Evolutionary conservation across 2,888 invertebrate genomes (phyloP), one percentile per base, ranked within the genome.

Genomic region (Cinara cedri): DNA sequence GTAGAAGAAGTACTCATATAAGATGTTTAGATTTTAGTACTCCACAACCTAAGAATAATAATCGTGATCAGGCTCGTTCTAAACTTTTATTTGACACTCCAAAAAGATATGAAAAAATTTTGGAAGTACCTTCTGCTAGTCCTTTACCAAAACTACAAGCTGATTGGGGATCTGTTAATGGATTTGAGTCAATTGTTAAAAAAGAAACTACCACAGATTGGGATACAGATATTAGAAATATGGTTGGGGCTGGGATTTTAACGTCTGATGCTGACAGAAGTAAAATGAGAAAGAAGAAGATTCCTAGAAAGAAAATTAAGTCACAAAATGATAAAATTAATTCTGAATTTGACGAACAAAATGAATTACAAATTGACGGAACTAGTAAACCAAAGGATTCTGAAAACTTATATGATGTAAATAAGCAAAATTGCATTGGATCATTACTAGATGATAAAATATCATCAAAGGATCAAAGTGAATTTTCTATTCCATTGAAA

Each of bases 11-110:
- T 19, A 78, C 76, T 68, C 76, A 78, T 70, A 78, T 78, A 34
- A 78, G 76, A 51, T 68, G 68, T 57, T 68, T 78, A 68, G 76
- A 78, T 57, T 78, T 78, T 46, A 78, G 76, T 16, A 78, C 76
- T 8, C 76, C 76, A 6, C 76, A 78, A 3, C 76, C 76, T 57
- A 78, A 78, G 4, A 68, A 24, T 21, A 78, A 11, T 24, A 24
- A 16, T 57, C 42, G 49, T 68, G 49, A 68, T 49, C 24, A 76
- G 6, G 60, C 76, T 34, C 76, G 76, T 60, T 78, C 76, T 68
- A 78, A 78, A 78, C 68, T 78, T 57, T 78, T 78, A n/a, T 57
- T 14, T 60, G 68, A 68, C 51, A 34, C 57, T 1, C 76, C 76
- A 21, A 78, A 68, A 57, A 78, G 3, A 34, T 8, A 9, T 46